phyloP scores from a whole-genome alignment of 2,888 invertebrate genomes.

The Polymixis flavicincta region DNA sequence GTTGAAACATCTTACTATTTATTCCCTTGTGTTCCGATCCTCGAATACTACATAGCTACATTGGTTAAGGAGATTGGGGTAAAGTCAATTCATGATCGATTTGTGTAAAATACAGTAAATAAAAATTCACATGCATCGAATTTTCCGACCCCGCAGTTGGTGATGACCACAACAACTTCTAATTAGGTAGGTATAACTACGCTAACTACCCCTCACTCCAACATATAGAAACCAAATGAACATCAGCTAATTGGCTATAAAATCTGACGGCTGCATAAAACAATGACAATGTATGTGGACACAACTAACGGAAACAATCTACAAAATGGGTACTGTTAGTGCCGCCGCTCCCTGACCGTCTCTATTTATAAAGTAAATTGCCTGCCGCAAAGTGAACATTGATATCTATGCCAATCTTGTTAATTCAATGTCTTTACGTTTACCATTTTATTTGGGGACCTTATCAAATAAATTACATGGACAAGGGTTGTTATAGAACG shows the following conservation, averaged over 20 bases:
- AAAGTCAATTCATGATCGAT: neutral
- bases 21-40: neutral
- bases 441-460: conserved; percentile 56
- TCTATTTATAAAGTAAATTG: conserved; percentile 89
- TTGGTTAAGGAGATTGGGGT: too few relatives aligned
- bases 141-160: neutral
- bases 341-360: conserved; percentile 83
- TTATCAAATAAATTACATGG: conserved; percentile 51
- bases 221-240: conserved; percentile 28
- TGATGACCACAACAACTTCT: neutral
- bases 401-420: conserved; percentile 82
- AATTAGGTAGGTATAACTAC: neutral
- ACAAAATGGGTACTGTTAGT: conserved; percentile 85
- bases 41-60: neutral
- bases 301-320: conserved; percentile 79
- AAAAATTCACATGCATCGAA: neutral
- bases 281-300: conserved; percentile 64
- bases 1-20: too few relatives aligned
- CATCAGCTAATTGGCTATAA: conserved; percentile 41
- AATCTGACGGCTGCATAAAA: conserved; percentile 53
- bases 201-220: neutral
- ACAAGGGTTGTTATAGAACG: conserved; percentile 43
- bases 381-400: conserved; percentile 81
- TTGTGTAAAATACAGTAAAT: neutral
- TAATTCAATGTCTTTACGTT: conserved; percentile 74